These are phyloP conservation scores for Chaetodon trifasciatus DNA, from an alignment of 2,797 vertebrate genomes.

Conservation along the genomic window DNA sequence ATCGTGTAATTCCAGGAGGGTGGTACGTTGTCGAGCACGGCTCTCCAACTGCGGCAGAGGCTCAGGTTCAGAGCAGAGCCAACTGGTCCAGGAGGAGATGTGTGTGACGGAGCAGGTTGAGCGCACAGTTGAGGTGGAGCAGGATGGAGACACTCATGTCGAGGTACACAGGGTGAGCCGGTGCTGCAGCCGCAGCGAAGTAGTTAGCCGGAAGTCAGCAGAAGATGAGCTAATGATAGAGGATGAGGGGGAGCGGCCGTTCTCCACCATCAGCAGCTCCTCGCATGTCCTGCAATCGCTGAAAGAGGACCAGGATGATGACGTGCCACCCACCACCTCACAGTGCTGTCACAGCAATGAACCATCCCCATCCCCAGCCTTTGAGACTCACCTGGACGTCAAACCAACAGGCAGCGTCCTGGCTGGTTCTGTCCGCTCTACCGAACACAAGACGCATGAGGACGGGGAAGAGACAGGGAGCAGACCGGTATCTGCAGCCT, in stretches of 20 bases:
- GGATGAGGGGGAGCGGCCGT: conserved; percentile 58
- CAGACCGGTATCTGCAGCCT: conserved; percentile 56
- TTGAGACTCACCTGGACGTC: conserved; percentile 43
- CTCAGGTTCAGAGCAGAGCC: conserved; percentile 60
- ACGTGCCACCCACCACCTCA: conserved; percentile 81
- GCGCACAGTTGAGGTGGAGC: conserved; percentile 75
- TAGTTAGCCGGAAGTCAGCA: conserved; percentile 67
- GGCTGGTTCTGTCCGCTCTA: conserved; percentile 29
- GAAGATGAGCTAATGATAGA: conserved; percentile 67
- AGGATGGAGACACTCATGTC: conserved; percentile 72
- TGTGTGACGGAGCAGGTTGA: conserved; percentile 77
- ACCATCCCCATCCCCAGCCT: conserved; percentile 54
- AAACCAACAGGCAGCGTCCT: conserved; percentile 54
- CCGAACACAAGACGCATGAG: conserved; percentile 9
- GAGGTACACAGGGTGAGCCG: conserved; percentile 82
- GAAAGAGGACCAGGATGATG: conserved; percentile 82
- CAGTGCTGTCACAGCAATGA: conserved; percentile 77
- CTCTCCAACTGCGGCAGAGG: conserved; percentile 51
- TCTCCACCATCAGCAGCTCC: conserved; percentile 78
- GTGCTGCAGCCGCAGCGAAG: conserved; percentile 82
- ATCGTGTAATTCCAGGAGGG: conserved; percentile 78
- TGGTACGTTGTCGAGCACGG: conserved; percentile 71
- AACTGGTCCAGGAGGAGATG: conserved; percentile 75
- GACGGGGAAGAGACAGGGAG: conserved; percentile 29
- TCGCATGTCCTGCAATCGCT: conserved; percentile 80